These are phyloP conservation scores for Lagocephalus sceleratus DNA, from an alignment of 2,797 vertebrate genomes.

Conservation along the genomic window DNA sequence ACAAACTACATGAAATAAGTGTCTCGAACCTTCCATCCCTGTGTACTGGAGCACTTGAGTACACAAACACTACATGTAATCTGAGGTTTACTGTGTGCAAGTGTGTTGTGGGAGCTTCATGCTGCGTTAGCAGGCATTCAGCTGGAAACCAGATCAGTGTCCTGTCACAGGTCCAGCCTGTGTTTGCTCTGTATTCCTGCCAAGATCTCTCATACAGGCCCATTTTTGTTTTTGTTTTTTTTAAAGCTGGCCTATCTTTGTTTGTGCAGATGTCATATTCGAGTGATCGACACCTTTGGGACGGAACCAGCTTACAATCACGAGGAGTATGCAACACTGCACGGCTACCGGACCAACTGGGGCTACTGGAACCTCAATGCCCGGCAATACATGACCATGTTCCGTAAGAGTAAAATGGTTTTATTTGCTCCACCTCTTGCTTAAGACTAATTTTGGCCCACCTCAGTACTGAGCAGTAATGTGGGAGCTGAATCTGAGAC, in stretches of 20 bases:
- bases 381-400: constrained; percentile 98
- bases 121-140: constrained; percentile 11
- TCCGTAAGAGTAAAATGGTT: constrained; percentile 82
- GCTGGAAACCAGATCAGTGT: constrained; percentile 17
- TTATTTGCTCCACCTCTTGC: background rate
- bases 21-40: too few species aligned
- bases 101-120: background rate
- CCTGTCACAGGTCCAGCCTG: constrained; percentile 9
- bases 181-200: constrained; percentile 11
- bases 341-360: constrained; percentile 96
- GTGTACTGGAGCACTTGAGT: too few species aligned
- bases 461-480: too few species aligned
- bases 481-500: constrained; percentile 14
- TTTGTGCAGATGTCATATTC: constrained; percentile 85
- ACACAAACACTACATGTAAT: too few species aligned
- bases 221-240: too few species aligned
- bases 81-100: background rate
- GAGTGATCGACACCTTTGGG: constrained; percentile 96
- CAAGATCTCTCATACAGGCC: background rate
- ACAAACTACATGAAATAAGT: too few species aligned
- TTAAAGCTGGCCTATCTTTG: constrained; percentile 1
- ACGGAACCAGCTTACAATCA: constrained; percentile 96
- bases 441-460: background rate
- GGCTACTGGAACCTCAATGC: constrained; percentile 97
- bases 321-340: constrained; percentile 91